Evolutionary conservation across 2,888 invertebrate genomes (phyloP), one percentile per base, ranked within the genome.

Genomic region (Tinea semifulvella): DNA sequence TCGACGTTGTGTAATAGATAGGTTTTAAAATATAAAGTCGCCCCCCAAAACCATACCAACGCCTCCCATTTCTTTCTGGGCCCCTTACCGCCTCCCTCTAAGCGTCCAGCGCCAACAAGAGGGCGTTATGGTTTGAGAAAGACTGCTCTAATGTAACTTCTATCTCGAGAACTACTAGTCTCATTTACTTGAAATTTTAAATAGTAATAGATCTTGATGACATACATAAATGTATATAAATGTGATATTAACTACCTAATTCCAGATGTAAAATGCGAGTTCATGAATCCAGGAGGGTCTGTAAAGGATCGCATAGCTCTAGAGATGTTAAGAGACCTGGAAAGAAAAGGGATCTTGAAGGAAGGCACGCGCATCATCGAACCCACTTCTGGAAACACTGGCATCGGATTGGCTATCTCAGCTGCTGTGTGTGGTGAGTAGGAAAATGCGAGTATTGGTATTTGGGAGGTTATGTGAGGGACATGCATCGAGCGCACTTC

Each of bases 371-470:
- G 85, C 2, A 89, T 99, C 36, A 95, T 98, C 56, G 99, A 99
- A 65, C 98, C 99, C 0, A 97, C 98, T 0, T 98, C 98, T 11
- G 92, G 92, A 46, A 90, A 82, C 49, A 82, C 90, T 54, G 97
- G 97, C 47, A 96, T 99, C 64, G 99, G 99, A 8, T 71, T 99
- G 50, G 98, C 99, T 0, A 84, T 99, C 68, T 96, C 94, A 38
- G 88, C 95, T 48, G 97, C 98, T 39, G 94, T 96, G 2, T 75
- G 60, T 71, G 81, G 81, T 79, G 60, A 49, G 22, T 16, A 20
- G 98, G 87, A 44, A 99, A 99, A 84, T 98, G 98, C 71, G 99
- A 99, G 74, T 99, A 88, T 65, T 82, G 98, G 58, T 99, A 97
- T 71, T 95, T 99, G 36, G 98, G 98, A 44, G 99, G 99, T 6